Evolutionary conservation across 2,888 invertebrate genomes (phyloP).

Genomic region (Ceratothoa steindachneri): DNA sequence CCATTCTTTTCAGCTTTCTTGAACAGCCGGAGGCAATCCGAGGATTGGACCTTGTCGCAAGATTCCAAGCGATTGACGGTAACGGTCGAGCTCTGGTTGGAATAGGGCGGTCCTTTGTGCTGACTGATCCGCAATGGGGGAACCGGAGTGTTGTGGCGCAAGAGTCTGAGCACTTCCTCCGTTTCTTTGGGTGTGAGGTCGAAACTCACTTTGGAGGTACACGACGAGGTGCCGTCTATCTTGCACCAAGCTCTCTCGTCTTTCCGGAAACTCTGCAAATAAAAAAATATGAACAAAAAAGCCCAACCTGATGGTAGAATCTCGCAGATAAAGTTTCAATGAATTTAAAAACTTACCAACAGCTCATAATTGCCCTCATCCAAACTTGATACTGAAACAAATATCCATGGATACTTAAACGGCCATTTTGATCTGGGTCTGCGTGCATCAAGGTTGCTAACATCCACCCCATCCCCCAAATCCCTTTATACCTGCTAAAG

Average conservation of each 20-base stretch:
- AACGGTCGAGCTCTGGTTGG: background rate
- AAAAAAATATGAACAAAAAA: no score
- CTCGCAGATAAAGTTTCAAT: no score
- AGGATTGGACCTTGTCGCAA: background rate
- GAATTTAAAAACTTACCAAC: no score
- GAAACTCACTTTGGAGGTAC: conserved; percentile 32
- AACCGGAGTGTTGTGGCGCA: conserved; percentile 32
- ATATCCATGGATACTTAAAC: no score
- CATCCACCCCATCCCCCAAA: no score
- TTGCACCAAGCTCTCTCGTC: background rate
- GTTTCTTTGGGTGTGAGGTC: conserved; percentile 44
- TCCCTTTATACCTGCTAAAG: no score
- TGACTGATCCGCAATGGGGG: conserved; percentile 33
- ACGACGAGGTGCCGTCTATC: background rate
- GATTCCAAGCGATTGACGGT: background rate
- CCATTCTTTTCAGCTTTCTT: background rate
- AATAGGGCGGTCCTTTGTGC: background rate
- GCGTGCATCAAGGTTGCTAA: no score
- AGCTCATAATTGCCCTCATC: no score
- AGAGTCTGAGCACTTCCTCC: conserved; percentile 37
- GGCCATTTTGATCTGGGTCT: no score
- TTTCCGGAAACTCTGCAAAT: background rate
- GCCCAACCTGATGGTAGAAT: no score
- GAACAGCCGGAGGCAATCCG: background rate
- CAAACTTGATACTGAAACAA: no score